Evolutionary conservation across 2,888 invertebrate genomes (phyloP).

Genomic region (Norana najaformis): DNA sequence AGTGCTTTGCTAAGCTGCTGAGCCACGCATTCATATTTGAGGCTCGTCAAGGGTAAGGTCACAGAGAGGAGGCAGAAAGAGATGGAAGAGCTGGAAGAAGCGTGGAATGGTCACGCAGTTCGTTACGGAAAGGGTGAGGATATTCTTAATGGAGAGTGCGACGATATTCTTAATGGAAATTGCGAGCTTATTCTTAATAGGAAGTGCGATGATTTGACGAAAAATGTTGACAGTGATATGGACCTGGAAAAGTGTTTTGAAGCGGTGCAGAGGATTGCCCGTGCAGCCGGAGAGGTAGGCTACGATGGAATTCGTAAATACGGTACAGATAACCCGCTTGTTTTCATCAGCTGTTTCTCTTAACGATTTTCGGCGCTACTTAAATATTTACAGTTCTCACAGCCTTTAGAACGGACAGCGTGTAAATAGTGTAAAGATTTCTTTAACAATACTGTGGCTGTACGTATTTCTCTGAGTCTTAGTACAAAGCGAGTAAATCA

Average conservation of each 20-base stretch:
- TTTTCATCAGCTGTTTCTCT: not conserved
- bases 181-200: not conserved
- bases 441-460: not conserved
- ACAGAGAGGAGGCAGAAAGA: not conserved
- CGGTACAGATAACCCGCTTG: not conserved
- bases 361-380: not conserved
- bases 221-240: not conserved
- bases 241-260: slow-evolving; percentile 24
- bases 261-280: slow-evolving; percentile 16
- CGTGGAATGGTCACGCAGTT: not conserved
- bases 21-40: not conserved
- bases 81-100: not conserved
- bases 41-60: not conserved
- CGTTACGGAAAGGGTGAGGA: not conserved
- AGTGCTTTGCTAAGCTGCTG: not conserved
- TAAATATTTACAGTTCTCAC: not conserved
- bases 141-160: not conserved
- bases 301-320: too few species aligned
- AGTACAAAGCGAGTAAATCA: too few species aligned
- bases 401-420: too few species aligned
- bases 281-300: slow-evolving; percentile 29
- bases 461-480: not conserved
- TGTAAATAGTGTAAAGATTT: not conserved
- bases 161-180: not conserved
- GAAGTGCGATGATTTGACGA: not conserved